Conservation (phyloP, 2,797 vertebrate species). For the Rhinella marina region DNA sequence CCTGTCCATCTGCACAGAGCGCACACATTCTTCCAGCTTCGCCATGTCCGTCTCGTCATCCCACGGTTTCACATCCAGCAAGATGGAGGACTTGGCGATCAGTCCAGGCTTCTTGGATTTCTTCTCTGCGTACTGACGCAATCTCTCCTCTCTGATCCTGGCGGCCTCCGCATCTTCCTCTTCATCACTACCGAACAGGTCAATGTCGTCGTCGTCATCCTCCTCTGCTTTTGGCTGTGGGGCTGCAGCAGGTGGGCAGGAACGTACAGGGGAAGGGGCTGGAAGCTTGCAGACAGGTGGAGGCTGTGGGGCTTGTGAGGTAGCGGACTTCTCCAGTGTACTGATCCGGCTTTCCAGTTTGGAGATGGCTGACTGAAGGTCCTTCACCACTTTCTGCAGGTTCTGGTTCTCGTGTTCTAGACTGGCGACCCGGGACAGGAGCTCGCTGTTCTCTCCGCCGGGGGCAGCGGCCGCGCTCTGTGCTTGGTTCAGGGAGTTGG, state of each 20-base stretch:
- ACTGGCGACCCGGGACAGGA: slow-evolving; percentile 82
- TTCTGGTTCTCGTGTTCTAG: slow-evolving; percentile 90
- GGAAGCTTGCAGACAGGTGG: slow-evolving; percentile 24
- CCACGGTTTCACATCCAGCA: slow-evolving; percentile 96
- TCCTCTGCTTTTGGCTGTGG: slow-evolving; percentile 59
- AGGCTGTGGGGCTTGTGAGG: slow-evolving; percentile 66
- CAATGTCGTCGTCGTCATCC: slow-evolving; percentile 83
- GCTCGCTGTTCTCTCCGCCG: slow-evolving; percentile 82
- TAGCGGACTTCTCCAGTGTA: slow-evolving; percentile 79
- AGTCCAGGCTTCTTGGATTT: slow-evolving; percentile 88
- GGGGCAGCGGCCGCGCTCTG: slow-evolving; percentile 69
- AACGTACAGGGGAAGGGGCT: slow-evolving; percentile 50
- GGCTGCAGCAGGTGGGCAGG: slow-evolving; percentile 48
- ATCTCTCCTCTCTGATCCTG: slow-evolving; percentile 81
- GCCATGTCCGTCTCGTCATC: slow-evolving; percentile 96
- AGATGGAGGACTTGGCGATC: slow-evolving; percentile 95
- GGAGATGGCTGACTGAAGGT: slow-evolving; percentile 82
- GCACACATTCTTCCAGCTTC: slow-evolving; percentile 90
- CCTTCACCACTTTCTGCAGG: slow-evolving; percentile 85
- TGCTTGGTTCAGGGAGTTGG: neutral
- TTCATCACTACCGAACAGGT: slow-evolving; percentile 92
- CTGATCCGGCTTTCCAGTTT: slow-evolving; percentile 86
- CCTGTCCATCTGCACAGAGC: slow-evolving; percentile 86
- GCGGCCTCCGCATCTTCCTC: slow-evolving; percentile 88
- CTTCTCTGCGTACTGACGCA: slow-evolving; percentile 87